Evolutionary conservation across 1,140 invertebrate species (phyloP).

Genomic region (Dreissena rostriformis): DNA sequence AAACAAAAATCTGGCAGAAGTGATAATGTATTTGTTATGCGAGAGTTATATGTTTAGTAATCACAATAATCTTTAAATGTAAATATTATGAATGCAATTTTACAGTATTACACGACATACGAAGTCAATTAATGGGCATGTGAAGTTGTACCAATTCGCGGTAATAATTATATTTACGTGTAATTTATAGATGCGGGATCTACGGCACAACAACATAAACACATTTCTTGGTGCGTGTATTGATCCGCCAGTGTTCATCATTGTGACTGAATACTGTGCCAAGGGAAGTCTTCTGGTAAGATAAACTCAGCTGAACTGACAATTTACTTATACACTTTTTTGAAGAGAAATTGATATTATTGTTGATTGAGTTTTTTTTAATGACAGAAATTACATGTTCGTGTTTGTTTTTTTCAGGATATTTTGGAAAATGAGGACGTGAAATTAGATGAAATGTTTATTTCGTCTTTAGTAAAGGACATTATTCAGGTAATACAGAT

Average conservation of each 20-base stretch:
- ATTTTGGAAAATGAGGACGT: conserved; percentile 96
- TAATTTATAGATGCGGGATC: conserved; percentile 89
- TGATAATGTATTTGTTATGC: too few relatives aligned
- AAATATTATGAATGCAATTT: too few relatives aligned
- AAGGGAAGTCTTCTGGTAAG: conserved; percentile 87
- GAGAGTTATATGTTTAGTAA: too few relatives aligned
- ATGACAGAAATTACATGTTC: background rate
- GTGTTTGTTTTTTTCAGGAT: conserved; percentile 83
- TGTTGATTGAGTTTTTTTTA: background rate
- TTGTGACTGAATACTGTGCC: conserved; percentile 94
- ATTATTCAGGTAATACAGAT: conserved; percentile 89
- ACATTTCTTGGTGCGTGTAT: conserved; percentile 97
- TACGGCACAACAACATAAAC: conserved; percentile 96
- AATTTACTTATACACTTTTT: background rate
- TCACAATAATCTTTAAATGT: too few relatives aligned
- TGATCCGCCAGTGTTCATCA: conserved; percentile 91
- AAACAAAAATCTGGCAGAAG: too few relatives aligned
- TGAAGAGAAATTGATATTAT: background rate
- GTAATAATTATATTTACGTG: background rate
- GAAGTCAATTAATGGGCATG: too few relatives aligned
- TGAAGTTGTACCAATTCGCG: too few relatives aligned
- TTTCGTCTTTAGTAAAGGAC: conserved; percentile 85
- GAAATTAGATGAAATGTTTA: conserved; percentile 95
- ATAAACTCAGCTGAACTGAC: background rate
- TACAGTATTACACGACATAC: too few relatives aligned